phyloP scores from a whole-genome alignment of 2,797 vertebrate species.

The Crax fasciolata region DNA sequence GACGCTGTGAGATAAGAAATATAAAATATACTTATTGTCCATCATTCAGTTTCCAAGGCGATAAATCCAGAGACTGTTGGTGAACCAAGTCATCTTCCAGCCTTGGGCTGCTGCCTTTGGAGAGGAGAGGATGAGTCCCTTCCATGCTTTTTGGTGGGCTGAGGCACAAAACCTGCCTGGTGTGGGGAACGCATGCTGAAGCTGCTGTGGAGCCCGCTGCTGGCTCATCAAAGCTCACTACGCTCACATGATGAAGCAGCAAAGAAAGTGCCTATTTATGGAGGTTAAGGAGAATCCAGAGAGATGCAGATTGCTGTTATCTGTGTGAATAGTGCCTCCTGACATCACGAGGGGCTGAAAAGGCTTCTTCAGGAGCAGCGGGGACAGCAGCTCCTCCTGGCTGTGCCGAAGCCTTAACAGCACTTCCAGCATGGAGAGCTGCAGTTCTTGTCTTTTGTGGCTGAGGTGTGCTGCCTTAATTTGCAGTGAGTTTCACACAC shows the following conservation, averaged over 20 bases:
- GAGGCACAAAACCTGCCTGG: not conserved
- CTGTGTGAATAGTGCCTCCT: conserved; percentile 36
- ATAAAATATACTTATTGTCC: not conserved
- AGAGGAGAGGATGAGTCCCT: not conserved
- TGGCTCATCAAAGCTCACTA: not conserved
- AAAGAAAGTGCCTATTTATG: conserved; percentile 58
- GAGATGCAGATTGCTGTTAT: conserved; percentile 28
- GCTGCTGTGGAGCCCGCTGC: not conserved
- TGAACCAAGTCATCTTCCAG: not conserved
- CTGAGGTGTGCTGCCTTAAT: not conserved
- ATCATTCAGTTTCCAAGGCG: not conserved
- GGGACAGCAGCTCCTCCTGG: not conserved
- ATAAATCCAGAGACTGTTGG: not conserved
- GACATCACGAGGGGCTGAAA: conserved; percentile 43
- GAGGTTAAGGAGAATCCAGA: conserved; percentile 11
- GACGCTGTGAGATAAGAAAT: not conserved
- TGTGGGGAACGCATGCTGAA: not conserved
- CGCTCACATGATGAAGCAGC: conserved; percentile 43
- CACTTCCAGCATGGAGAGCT: not conserved
- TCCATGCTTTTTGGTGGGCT: not conserved
- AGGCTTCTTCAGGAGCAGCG: not conserved
- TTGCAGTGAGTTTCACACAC: not conserved
- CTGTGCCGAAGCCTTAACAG: not conserved
- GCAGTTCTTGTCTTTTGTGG: not conserved
- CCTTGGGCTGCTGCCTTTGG: not conserved